Conservation (phyloP, 2,113 vertebrate genomes). For the Equus quagga region DNA sequence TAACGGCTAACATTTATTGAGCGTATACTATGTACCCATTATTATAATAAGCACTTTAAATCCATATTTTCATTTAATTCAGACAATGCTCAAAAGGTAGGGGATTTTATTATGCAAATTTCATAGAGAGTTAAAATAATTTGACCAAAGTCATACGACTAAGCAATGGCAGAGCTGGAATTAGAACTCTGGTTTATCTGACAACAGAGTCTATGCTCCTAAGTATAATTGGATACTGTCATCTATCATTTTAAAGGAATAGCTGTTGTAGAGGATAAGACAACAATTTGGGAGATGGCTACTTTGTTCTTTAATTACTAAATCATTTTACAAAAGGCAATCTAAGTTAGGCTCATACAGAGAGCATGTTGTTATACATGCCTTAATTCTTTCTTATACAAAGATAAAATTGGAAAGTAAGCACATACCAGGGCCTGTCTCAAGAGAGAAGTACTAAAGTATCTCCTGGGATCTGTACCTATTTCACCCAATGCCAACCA, state of each 20-base stretch:
- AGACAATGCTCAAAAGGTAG: background rate
- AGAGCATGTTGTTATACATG: background rate
- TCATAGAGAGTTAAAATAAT: background rate
- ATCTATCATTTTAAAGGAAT: background rate
- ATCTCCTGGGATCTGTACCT: background rate
- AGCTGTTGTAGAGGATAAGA: background rate
- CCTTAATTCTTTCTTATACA: slow-evolving; percentile 6
- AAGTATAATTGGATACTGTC: background rate
- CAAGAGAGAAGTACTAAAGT: background rate
- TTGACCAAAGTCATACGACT: background rate
- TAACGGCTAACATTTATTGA: background rate
- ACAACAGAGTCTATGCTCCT: background rate
- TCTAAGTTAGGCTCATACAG: background rate
- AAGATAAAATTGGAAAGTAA: slow-evolving; percentile 44
- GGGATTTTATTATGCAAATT: background rate
- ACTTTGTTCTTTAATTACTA: background rate
- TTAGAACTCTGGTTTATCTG: background rate
- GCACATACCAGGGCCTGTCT: background rate
- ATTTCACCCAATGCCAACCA: background rate
- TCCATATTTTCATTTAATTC: background rate
- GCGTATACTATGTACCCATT: background rate
- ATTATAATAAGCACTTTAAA: background rate
- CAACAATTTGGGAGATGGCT: background rate
- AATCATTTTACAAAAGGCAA: slow-evolving; percentile 17
- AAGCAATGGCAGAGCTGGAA: slow-evolving; percentile 3